Percentiles rank a stretch among this genome's conserved stretches.
Conservation (phyloP, 2,113 vertebrate genomes). For the Loxodonta africana region DNA sequence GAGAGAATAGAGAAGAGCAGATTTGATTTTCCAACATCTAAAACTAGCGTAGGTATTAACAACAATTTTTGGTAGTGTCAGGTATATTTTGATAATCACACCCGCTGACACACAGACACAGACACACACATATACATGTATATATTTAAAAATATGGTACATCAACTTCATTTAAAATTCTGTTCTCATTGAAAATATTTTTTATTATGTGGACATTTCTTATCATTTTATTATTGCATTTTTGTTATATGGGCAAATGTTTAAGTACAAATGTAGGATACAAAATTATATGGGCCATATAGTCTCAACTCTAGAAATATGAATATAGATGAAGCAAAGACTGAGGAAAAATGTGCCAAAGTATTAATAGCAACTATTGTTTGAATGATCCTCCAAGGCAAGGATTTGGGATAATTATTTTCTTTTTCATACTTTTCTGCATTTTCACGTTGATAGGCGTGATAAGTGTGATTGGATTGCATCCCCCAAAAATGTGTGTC, state of each 20-base stretch:
- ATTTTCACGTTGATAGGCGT: neutral
- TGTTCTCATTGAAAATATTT: neutral
- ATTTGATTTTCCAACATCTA: neutral
- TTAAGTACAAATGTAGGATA: neutral
- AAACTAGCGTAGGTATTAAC: neutral
- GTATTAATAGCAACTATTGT: neutral
- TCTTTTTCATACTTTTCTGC: neutral
- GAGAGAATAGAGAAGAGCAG: neutral
- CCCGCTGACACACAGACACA: too few species aligned
- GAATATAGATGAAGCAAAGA: neutral
- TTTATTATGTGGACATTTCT: neutral
- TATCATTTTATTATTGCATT: neutral
- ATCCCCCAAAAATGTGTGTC: too few species aligned
- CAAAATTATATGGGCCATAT: conserved; percentile 19
- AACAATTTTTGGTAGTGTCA: neutral
- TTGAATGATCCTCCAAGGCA: neutral
- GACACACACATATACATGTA: too few species aligned
- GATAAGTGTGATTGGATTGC: too few species aligned
- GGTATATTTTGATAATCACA: neutral
- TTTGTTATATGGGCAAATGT: neutral
- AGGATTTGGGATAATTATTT: neutral
- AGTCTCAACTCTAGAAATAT: conserved; percentile 19
- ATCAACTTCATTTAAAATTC: conserved; percentile 23
- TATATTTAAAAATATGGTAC: neutral
- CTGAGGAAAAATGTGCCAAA: neutral